phyloP scores from a whole-genome alignment of 2,797 vertebrate genomes.

The Ambastaia sidthimunki region DNA sequence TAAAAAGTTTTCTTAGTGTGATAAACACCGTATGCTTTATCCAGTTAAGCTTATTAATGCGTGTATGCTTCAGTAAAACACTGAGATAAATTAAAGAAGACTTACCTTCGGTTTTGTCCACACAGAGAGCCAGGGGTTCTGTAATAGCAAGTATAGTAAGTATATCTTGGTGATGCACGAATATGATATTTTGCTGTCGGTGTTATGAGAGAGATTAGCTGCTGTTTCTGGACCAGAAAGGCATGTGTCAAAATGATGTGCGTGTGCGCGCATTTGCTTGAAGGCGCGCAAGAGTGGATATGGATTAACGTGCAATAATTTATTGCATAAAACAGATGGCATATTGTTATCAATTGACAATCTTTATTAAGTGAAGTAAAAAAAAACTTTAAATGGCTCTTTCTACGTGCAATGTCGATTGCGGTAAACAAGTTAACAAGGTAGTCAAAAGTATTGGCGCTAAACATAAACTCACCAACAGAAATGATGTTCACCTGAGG shows the following conservation, averaged over 20 bases:
- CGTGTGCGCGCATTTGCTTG: background rate
- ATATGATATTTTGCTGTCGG: background rate
- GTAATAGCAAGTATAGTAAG: background rate
- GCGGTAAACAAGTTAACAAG: no score
- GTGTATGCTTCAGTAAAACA: slow-evolving; percentile 64
- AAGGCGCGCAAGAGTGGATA: background rate
- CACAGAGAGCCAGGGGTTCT: slow-evolving; percentile 28
- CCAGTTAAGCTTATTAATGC: slow-evolving; percentile 67
- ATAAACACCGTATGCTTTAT: slow-evolving; percentile 76
- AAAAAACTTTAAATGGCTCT: no score
- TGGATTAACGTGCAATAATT: background rate
- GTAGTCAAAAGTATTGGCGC: no score
- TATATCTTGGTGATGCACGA: background rate
- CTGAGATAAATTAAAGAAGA: slow-evolving; percentile 71
- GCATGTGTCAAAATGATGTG: no score
- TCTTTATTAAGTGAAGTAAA: no score
- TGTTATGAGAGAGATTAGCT: background rate
- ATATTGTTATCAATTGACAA: no score
- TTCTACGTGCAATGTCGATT: no score
- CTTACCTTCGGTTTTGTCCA: slow-evolving; percentile 62
- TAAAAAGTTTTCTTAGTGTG: slow-evolving; percentile 77
- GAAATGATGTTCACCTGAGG: slow-evolving; percentile 58
- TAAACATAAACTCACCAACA: background rate
- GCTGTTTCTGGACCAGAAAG: no score
- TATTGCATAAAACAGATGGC: no score